Evolutionary conservation across 2,888 invertebrate genomes (phyloP).

Genomic region (Crocallis elinguaria): DNA sequence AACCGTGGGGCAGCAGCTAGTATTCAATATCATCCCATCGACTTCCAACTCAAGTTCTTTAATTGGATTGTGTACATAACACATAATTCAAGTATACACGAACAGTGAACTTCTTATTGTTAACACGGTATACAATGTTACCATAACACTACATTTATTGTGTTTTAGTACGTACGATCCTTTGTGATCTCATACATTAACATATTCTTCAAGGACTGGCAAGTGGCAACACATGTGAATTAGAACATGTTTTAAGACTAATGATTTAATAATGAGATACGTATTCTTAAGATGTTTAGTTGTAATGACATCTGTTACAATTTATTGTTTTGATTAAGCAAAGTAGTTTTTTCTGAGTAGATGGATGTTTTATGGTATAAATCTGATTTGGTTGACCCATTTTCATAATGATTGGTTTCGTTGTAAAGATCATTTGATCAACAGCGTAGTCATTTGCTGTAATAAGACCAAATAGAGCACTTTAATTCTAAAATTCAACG

Average conservation of each 20-base stretch:
- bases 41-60: too few relatives aligned
- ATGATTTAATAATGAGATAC: conserved; percentile 1
- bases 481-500: too few relatives aligned
- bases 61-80: too few relatives aligned
- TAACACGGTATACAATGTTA: too few relatives aligned
- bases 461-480: too few relatives aligned
- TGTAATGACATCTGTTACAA: conserved; percentile 12
- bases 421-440: too few relatives aligned
- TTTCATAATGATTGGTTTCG: too few relatives aligned
- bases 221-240: conserved; percentile 10
- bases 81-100: too few relatives aligned
- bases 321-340: conserved; percentile 5
- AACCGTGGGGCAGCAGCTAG: too few relatives aligned
- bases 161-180: background rate
- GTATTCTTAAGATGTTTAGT: background rate
- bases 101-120: too few relatives aligned
- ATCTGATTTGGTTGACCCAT: background rate
- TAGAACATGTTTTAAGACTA: conserved; percentile 4
- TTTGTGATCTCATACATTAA: conserved; percentile 15
- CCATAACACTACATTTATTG: background rate
- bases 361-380: background rate
- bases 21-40: too few relatives aligned
- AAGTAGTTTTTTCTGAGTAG: background rate
- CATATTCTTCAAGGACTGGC: conserved; percentile 26
- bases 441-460: too few relatives aligned